Percentiles rank a stretch among this genome's conserved stretches.
phyloP scores from a whole-genome alignment of 2,113 vertebrate genomes.

The Oplegnathus fasciatus region DNA sequence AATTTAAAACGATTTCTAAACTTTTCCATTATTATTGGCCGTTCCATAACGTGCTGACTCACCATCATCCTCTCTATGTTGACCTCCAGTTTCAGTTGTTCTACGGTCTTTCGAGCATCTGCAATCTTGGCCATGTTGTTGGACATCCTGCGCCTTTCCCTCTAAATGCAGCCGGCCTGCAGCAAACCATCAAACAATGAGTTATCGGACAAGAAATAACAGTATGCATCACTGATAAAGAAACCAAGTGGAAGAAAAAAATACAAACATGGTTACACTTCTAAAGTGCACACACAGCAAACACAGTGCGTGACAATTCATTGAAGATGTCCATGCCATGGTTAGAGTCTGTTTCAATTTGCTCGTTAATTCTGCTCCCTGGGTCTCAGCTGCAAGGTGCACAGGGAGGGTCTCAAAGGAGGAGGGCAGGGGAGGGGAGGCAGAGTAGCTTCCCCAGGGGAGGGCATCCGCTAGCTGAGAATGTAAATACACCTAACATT shows the following conservation, averaged over 20 bases:
- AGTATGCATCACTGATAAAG: background rate
- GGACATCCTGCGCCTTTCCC: constrained; percentile 85
- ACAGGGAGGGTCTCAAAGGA: constrained; percentile 78
- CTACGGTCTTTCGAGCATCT: constrained; percentile 91
- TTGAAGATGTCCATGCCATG: constrained; percentile 26
- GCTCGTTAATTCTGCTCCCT: constrained; percentile 79
- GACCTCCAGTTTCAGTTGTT: constrained; percentile 93
- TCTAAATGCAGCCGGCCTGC: constrained; percentile 42
- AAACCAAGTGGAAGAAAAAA: background rate
- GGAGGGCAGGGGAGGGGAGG: constrained; percentile 59
- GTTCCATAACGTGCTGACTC: constrained; percentile 40
- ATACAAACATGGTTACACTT: background rate
- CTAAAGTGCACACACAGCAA: background rate
- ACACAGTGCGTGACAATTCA: constrained; percentile 1
- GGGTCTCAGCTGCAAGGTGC: constrained; percentile 84
- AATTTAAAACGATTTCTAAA: background rate
- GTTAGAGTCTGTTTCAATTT: constrained; percentile 76
- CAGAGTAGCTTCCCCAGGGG: constrained; percentile 66
- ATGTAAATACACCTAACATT: constrained; percentile 73
- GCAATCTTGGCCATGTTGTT: constrained; percentile 96
- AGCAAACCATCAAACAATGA: constrained; percentile 16
- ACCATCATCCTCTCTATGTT: constrained; percentile 95
- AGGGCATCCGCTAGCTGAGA: constrained; percentile 43
- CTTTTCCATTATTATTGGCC: background rate
- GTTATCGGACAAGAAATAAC: background rate